Evolutionary conservation across 1,140 invertebrate genomes (phyloP).

Genomic region (Dysdera silvatica): DNA sequence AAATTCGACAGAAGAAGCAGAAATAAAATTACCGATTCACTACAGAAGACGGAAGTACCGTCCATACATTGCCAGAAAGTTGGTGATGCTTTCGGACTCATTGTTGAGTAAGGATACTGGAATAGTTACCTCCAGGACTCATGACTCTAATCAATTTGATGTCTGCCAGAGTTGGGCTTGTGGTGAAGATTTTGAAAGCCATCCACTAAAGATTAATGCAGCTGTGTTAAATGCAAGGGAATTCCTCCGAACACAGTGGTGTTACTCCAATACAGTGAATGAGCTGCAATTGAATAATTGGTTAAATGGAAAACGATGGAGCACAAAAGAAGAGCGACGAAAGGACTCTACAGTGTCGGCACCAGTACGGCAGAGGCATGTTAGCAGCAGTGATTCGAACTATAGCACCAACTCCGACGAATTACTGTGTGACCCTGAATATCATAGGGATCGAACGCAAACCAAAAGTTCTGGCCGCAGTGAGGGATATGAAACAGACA

Average conservation of each 20-base stretch:
- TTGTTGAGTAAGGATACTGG: background rate
- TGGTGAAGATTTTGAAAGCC: slow-evolving; percentile 7
- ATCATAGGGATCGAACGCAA: background rate
- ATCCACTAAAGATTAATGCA: background rate
- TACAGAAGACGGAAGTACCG: slow-evolving; percentile 14
- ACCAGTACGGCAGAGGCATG: slow-evolving; percentile 1
- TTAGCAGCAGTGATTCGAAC: slow-evolving; percentile 7
- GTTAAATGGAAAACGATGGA: background rate
- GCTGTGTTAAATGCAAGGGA: slow-evolving; percentile 2
- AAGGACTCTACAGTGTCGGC: background rate
- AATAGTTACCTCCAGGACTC: too few species aligned
- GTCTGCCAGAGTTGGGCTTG: slow-evolving; percentile 20
- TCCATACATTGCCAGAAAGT: slow-evolving; percentile 8
- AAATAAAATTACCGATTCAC: slow-evolving; percentile 3
- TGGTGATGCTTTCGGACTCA: background rate
- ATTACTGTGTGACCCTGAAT: background rate
- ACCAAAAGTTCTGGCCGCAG: background rate
- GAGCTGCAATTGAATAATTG: slow-evolving; percentile 22
- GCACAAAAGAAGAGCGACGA: background rate
- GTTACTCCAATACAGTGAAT: slow-evolving; percentile 16
- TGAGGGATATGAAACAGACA: slow-evolving; percentile 21
- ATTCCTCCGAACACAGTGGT: slow-evolving; percentile 6
- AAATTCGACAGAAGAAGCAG: background rate
- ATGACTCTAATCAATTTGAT: background rate
- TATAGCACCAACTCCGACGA: slow-evolving; percentile 13